Conservation (phyloP, 2,797 vertebrate genomes). For the Scomberomorus guttatus region DNA sequence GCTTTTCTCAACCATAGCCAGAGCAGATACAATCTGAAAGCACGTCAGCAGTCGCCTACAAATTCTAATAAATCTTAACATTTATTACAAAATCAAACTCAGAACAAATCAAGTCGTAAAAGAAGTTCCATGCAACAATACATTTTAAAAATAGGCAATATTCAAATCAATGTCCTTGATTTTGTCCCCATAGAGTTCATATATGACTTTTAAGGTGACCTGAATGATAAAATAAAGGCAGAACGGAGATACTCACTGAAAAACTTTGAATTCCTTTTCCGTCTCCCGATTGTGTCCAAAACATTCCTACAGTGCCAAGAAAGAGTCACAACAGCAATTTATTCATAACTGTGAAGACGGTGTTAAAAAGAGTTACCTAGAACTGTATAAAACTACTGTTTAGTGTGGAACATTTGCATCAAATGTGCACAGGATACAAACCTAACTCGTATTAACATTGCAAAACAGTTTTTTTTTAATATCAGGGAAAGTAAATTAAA, state of each 20-base stretch:
- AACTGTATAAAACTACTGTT: background rate
- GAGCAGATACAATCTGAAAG: conserved; percentile 46
- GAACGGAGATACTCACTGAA: conserved; percentile 81
- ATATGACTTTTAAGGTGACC: background rate
- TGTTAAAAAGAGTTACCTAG: background rate
- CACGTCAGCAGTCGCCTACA: conserved; percentile 7
- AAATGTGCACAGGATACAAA: background rate
- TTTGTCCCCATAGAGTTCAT: background rate
- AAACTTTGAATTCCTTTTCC: conserved; percentile 83
- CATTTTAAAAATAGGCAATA: background rate
- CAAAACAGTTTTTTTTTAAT: background rate
- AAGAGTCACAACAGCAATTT: conserved; percentile 16
- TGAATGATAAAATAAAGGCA: background rate
- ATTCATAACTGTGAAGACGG: background rate
- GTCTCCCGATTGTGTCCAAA: conserved; percentile 68
- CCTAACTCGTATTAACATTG: background rate
- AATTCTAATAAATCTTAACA: background rate
- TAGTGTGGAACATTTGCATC: background rate
- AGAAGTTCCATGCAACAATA: background rate
- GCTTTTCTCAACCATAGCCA: conserved; percentile 26
- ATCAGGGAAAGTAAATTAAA: background rate
- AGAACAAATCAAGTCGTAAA: background rate
- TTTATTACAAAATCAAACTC: background rate
- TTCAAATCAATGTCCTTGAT: background rate
- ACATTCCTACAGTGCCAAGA: conserved; percentile 62